Base-by-base conservation (phyloP, 2,113 vertebrate genomes). In the Bambusicola thoracicus region DNA sequence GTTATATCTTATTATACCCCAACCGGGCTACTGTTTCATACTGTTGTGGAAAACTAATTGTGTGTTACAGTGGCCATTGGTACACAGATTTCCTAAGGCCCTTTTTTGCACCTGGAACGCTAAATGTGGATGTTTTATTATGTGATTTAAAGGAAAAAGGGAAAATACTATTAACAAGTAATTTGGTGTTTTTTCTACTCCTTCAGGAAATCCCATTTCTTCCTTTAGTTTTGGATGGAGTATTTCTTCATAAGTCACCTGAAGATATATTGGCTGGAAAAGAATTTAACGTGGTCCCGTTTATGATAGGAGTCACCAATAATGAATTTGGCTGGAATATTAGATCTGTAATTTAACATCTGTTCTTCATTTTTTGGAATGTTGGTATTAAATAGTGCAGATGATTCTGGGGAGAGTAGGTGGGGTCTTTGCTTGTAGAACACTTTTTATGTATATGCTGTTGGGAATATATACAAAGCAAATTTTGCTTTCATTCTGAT, bases 311-410 rank as follows among this genome's bases (percentile, higher is more conserved):
- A 90, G 93, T 98, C n/a, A 98, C 97, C 81, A 98, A 98, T 94
- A 96, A 98, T 74, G 98, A 99, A 95, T 98, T 98, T 96, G 98
- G 98, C 77, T 98, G 98, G 98, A 94, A 98, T 55, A 93, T 98
- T 25, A 88, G 91, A 88, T 92, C 81, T 56, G 96, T 97, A 86
- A 94, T 81, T 90, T 81, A 61, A 89, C 70, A 25, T 7, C 18
- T 89, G 3, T 90, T 86, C 36, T 58, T 81, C 4, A 2, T 15
- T 59, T 87, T 78, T 81, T 88, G 49, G 3, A 44, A 34, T 41
- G 13, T 77, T 77, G 89, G 19, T 70, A 13, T 75, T 76, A 66
- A 62, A 24, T 72, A 53, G 13, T 34, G 46, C n/a, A 69, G 43
- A 38, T 55, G 81, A 21, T 22, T 72, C 49, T 80, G 58, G 84